Percentiles rank a stretch among this genome's conserved stretches.
Conservation (phyloP, 2,113 vertebrate genomes). For the Alaudala cheleensis region DNA sequence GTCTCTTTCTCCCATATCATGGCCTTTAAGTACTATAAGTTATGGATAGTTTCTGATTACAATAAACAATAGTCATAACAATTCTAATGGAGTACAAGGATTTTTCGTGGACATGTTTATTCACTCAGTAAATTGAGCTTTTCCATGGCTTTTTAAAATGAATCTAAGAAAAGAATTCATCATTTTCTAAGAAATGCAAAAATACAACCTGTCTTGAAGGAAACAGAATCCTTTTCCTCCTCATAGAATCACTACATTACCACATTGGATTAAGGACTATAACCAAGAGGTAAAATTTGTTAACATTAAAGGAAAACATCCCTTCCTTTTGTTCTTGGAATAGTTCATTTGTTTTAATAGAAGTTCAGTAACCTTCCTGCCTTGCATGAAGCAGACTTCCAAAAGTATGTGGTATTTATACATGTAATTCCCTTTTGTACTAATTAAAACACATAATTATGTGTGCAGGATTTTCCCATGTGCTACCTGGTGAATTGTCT, state of each 20-base stretch:
- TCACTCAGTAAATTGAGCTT: not conserved
- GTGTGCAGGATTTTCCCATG: not conserved
- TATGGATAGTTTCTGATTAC: not conserved
- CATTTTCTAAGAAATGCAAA: not conserved
- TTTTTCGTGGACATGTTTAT: not conserved
- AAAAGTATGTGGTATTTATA: not conserved
- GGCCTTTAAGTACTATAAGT: not conserved
- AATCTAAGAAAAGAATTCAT: not conserved
- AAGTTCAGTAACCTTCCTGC: not conserved
- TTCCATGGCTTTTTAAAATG: not conserved
- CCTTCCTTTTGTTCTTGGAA: not conserved
- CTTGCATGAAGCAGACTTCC: not conserved
- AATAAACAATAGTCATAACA: not conserved
- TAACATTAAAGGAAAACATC: not conserved
- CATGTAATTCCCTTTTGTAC: slow-evolving; percentile 29
- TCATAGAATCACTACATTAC: not conserved
- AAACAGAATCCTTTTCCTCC: not conserved
- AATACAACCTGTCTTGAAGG: not conserved
- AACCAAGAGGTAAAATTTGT: not conserved
- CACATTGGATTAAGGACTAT: not conserved
- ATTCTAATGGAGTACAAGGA: not conserved
- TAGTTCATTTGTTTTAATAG: not conserved
- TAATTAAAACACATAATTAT: slow-evolving; percentile 55
- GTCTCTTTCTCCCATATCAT: not conserved
- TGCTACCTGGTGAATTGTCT: slow-evolving; percentile 10